These are phyloP conservation scores for Aproaerema taeniolella DNA, from an alignment of 2,888 invertebrate species.

Conservation along the genomic window DNA sequence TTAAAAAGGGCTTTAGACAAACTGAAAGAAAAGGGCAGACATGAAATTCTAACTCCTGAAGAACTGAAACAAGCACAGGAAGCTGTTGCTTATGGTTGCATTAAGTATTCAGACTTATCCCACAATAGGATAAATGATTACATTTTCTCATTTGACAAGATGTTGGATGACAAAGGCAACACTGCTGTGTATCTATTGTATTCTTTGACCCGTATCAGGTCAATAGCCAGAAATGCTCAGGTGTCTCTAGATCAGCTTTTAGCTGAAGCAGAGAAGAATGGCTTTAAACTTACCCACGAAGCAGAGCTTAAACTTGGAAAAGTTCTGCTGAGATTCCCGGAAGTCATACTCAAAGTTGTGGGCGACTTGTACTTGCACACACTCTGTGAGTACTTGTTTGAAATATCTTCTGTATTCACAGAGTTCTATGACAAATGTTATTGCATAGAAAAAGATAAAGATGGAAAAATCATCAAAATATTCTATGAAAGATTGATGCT, in stretches of 20 bases:
- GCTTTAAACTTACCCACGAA: constrained; percentile 87
- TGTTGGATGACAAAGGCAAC: constrained; percentile 99
- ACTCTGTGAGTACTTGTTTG: constrained; percentile 97
- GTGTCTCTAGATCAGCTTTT: constrained; percentile 79
- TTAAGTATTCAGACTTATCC: constrained; percentile 97
- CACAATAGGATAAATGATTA: constrained; percentile 97
- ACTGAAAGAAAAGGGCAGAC: constrained; percentile 90
- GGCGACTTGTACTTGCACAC: constrained; percentile 90
- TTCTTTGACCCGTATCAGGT: constrained; percentile 95
- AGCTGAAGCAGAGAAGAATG: constrained; percentile 76
- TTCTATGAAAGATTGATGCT: constrained; percentile 92
- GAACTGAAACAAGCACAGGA: constrained; percentile 91
- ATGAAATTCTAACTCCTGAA: constrained; percentile 87
- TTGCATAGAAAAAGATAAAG: constrained; percentile 94
- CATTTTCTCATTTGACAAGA: constrained; percentile 98
- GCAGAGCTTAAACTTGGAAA: constrained; percentile 97
- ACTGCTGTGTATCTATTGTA: constrained; percentile 98
- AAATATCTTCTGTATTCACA: constrained; percentile 93
- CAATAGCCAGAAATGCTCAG: constrained; percentile 89
- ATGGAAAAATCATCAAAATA: constrained; percentile 88
- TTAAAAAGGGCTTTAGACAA: constrained; percentile 88
- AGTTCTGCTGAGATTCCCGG: constrained; percentile 90
- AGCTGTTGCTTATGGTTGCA: constrained; percentile 97
- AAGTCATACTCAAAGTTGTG: constrained; percentile 88
- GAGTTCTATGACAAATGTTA: constrained; percentile 99